Evolutionary conservation across 2,888 invertebrate species (phyloP).

Genomic region (Netelia melanura): DNA sequence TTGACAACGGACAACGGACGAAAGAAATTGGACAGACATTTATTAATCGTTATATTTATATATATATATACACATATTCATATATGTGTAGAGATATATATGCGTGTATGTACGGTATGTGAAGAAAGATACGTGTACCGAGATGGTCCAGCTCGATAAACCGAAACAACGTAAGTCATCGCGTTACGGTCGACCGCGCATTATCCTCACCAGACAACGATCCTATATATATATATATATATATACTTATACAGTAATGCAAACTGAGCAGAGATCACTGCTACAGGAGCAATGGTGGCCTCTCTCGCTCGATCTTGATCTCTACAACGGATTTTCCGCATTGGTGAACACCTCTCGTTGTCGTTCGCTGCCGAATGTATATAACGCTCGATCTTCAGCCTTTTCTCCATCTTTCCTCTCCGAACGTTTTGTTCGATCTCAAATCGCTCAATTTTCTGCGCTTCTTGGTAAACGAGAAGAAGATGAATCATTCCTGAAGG

Average conservation of each 20-base stretch:
- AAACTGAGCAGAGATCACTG: constrained; percentile 48
- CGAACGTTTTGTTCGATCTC: background rate
- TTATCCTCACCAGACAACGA: constrained; percentile 54
- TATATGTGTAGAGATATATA: background rate
- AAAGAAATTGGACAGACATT: constrained; percentile 5
- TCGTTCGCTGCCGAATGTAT: constrained; percentile 51
- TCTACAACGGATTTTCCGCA: constrained; percentile 67
- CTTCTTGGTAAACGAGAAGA: background rate
- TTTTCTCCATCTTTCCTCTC: constrained; percentile 10
- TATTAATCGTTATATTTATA: background rate
- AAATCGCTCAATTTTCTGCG: constrained; percentile 14
- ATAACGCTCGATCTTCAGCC: constrained; percentile 18
- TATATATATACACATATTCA: background rate
- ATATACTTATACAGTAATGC: constrained; percentile 40
- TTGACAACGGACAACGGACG: constrained; percentile 27
- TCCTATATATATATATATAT: constrained; percentile 5
- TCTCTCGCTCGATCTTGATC: constrained; percentile 57
- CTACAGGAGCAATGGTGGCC: constrained; percentile 50
- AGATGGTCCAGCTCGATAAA: constrained; percentile 64
- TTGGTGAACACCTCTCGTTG: constrained; percentile 56
- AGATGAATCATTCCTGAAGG: background rate
- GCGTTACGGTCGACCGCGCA: constrained; percentile 66
- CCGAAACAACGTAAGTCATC: constrained; percentile 68
- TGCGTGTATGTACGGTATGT: background rate
- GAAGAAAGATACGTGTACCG: constrained; percentile 48